Evolutionary conservation across 2,888 invertebrate genomes (phyloP), one percentile per base, ranked within the genome.

Genomic region (Noctua janthina): DNA sequence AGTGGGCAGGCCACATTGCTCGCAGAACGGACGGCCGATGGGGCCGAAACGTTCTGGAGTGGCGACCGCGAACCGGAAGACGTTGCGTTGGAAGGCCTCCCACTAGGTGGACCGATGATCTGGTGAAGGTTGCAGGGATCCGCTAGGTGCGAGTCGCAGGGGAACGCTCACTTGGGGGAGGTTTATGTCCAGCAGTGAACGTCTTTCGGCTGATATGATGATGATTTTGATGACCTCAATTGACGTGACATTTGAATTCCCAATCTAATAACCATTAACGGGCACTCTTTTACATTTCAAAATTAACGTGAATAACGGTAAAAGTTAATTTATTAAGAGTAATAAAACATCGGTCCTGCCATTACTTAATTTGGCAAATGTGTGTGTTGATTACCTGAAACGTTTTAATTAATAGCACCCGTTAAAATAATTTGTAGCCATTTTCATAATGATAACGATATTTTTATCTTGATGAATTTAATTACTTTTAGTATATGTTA

Each of bases 311-410:
- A 64, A 43, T 11, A 56, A 51, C 46, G n/a, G 23, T 43, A 56
- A 81, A 78, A 64, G 54, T 13, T 56, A 73, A 81, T 81, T 66
- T 59, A 66, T 7, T 11, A 23, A 15, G 10, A 43, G 56, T 78
- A 66, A 64, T 73, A 73, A 82, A 82, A 70, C 29, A 20, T 43
- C 49, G 10, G 8, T 69, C 15, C 23, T 35, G 5, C 69, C 49
- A 59, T 74, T 64, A 70, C 73, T 59, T 74, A 54, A 82, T 67
- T 74, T 71, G 29, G 39, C 23, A 62, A 71, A 71, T 62, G 64
- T 62, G n/a, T 70, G 59, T 35, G 49, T 29, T 59, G 10, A 59
- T 71, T 81, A 54, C 59, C 59, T 35, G 35, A 81, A 77, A 72
- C 23, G 39, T 68, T 69, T 11, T 43, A 11, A 54, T 39, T 68